phyloP scores from a whole-genome alignment of 2,888 invertebrate genomes.

The Lutraria lutraria region DNA sequence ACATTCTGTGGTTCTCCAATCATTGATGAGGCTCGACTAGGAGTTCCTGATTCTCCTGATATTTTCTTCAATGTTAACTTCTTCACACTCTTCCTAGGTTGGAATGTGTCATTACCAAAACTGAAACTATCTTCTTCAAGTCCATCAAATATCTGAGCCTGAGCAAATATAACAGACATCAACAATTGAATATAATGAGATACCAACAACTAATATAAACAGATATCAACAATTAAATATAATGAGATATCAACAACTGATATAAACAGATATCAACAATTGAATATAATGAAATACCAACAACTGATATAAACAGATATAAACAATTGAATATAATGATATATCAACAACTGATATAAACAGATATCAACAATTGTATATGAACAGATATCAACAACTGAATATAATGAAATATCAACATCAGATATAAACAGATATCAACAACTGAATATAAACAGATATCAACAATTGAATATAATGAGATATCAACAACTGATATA shows the following conservation, averaged over 20 bases:
- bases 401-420: not conserved
- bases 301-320: not conserved
- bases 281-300: not conserved
- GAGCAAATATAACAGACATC: constrained; percentile 36
- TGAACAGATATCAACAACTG: not conserved
- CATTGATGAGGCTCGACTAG: constrained; percentile 74
- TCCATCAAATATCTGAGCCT: constrained; percentile 92
- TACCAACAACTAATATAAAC: not conserved
- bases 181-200: not conserved
- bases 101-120: constrained; percentile 87
- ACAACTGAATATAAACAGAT: too few relatives aligned
- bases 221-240: not conserved
- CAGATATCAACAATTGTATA: too few relatives aligned
- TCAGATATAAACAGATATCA: too few relatives aligned
- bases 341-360: too few relatives aligned
- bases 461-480: not conserved
- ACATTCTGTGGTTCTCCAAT: constrained; percentile 70
- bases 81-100: constrained; percentile 89
- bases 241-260: not conserved
- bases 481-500: too few relatives aligned
- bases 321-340: too few relatives aligned
- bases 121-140: constrained; percentile 91
- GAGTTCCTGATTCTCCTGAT: constrained; percentile 65
- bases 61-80: constrained; percentile 90
- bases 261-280: not conserved